phyloP scores from a whole-genome alignment of 2,113 vertebrate species.

The Tragelaphus strepsiceros region DNA sequence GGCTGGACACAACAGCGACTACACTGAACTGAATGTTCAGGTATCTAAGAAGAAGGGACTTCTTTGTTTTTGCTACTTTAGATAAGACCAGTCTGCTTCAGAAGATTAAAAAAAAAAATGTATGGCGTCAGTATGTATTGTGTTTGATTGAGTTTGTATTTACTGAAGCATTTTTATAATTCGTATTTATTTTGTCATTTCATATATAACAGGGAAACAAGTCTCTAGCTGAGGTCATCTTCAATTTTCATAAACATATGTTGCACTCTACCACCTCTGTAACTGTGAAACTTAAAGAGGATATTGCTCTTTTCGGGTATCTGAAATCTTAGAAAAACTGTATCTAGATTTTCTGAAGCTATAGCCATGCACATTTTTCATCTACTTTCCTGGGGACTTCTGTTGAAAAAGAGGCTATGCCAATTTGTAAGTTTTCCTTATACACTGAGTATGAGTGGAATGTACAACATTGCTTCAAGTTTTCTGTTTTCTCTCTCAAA shows the following conservation, averaged over 20 bases:
- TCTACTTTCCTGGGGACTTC: not conserved
- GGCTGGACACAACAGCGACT: rapidly evolving
- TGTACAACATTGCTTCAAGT: not conserved
- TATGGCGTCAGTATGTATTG: not conserved
- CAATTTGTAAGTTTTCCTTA: not conserved
- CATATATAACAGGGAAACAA: not conserved
- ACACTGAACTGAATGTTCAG: not conserved
- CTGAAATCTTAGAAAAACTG: not conserved
- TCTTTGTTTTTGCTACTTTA: not conserved
- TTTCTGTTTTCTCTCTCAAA: not conserved
- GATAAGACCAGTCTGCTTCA: not conserved
- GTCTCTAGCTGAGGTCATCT: not conserved
- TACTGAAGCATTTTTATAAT: not conserved
- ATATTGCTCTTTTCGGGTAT: not conserved
- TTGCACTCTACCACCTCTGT: not conserved
- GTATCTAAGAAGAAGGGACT: not conserved
- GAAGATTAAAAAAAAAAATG: not conserved
- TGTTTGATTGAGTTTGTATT: not conserved
- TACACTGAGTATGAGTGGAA: not conserved
- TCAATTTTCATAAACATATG: not conserved
- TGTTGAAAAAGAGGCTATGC: not conserved
- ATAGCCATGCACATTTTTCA: not conserved
- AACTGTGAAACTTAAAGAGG: not conserved
- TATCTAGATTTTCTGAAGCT: not conserved
- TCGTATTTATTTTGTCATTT: not conserved